These are phyloP conservation scores for Limnodromus scolopaceus DNA, from an alignment of 2,797 vertebrate species.

Conservation along the genomic window DNA sequence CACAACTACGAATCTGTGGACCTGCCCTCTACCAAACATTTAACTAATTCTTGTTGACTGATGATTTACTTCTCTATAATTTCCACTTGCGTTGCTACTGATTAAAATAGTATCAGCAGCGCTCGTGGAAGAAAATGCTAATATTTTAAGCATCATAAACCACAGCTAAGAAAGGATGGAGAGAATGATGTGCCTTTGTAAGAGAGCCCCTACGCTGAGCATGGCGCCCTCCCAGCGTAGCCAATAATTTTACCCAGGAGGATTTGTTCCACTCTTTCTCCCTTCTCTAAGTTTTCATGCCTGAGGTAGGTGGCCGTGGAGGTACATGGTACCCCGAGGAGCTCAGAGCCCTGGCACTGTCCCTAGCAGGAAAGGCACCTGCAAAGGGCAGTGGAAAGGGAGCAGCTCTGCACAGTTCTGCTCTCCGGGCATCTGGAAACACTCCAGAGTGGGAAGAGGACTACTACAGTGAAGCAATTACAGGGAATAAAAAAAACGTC, in stretches of 20 bases:
- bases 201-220: background rate
- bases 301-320: background rate
- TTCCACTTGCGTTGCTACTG: background rate
- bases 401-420: background rate
- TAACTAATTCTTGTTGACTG: background rate
- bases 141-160: background rate
- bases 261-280: background rate
- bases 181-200: background rate
- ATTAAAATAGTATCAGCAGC: background rate
- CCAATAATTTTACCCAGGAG: background rate
- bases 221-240: background rate
- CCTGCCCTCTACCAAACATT: background rate
- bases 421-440: background rate
- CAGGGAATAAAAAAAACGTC: accelerated
- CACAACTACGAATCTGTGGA: background rate
- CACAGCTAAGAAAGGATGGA: background rate
- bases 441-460: background rate
- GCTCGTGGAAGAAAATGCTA: background rate
- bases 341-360: background rate
- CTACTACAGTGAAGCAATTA: background rate
- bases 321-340: accelerated
- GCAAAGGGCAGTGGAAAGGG: background rate
- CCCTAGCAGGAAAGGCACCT: background rate
- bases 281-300: background rate
- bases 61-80: background rate